Conservation (phyloP, 2,113 vertebrate genomes). For the Petrocephalus zakoni region DNA sequence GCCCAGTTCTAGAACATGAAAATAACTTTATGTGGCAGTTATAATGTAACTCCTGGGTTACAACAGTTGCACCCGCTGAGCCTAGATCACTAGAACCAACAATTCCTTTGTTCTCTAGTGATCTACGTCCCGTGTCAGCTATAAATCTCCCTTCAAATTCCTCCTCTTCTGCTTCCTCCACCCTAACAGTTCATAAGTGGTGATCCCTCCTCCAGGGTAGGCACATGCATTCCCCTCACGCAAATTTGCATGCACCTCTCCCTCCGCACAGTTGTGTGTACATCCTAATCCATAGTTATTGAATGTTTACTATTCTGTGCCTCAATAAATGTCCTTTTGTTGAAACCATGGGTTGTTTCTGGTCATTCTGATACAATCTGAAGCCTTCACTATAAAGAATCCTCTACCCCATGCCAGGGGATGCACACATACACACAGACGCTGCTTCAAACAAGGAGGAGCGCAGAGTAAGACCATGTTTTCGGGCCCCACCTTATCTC, state of each 20-base stretch:
- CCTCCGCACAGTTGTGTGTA: background rate
- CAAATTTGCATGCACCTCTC: background rate
- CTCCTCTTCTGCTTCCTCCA: background rate
- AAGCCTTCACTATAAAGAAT: background rate
- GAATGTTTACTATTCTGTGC: background rate
- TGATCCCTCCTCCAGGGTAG: background rate
- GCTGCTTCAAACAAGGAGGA: background rate
- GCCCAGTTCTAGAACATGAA: no score
- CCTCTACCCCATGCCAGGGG: background rate
- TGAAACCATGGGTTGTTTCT: background rate
- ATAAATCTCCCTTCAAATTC: background rate
- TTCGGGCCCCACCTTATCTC: slow-evolving; percentile 76
- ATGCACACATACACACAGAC: background rate
- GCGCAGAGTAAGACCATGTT: background rate
- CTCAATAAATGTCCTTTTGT: background rate
- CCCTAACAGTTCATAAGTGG: background rate
- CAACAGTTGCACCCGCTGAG: no score
- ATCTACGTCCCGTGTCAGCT: background rate
- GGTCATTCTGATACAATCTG: background rate
- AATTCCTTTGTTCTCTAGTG: background rate
- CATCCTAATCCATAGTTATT: background rate
- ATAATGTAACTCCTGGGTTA: no score
- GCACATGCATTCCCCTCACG: background rate
- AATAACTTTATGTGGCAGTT: no score
- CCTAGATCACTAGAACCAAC: background rate